Percentiles rank a stretch among this genome's conserved stretches.
Evolutionary conservation across 2,113 vertebrate species (phyloP).

Genomic region (Anseranas semipalmata): DNA sequence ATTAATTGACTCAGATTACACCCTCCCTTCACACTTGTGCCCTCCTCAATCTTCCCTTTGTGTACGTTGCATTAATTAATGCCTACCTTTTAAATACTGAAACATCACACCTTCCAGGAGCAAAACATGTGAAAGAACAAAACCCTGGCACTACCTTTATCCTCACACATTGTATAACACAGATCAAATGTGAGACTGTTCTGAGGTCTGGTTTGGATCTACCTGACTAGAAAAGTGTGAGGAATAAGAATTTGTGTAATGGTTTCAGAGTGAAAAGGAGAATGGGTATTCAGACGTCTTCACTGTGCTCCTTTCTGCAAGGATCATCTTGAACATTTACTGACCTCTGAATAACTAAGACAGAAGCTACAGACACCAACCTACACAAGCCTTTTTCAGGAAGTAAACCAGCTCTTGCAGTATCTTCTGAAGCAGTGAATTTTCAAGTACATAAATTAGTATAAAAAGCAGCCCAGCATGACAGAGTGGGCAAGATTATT

Average conservation of each 20-base stretch:
- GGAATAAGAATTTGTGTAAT: not conserved
- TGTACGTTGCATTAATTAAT: not conserved
- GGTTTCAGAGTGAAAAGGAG: not conserved
- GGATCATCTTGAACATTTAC: not conserved
- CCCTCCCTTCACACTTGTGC: not conserved
- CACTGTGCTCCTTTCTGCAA: not conserved
- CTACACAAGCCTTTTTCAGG: rapidly evolving
- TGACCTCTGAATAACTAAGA: not conserved
- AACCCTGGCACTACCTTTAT: not conserved
- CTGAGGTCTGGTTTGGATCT: not conserved
- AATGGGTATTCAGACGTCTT: not conserved
- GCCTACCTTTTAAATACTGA: not conserved
- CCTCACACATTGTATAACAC: not conserved
- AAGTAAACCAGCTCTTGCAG: not conserved
- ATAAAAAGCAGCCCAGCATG: not conserved
- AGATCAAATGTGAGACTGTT: not conserved
- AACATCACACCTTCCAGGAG: not conserved
- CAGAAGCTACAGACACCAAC: not conserved
- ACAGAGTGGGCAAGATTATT: not conserved
- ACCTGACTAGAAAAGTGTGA: not conserved
- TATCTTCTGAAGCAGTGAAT: not conserved
- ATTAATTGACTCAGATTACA: not conserved
- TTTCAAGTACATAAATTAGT: not conserved
- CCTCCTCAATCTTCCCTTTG: not conserved
- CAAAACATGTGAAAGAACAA: not conserved